Evolutionary conservation across 1,140 invertebrate genomes (phyloP), one percentile per base, ranked within the genome.

Genomic region (Drosophila subpulchrella): DNA sequence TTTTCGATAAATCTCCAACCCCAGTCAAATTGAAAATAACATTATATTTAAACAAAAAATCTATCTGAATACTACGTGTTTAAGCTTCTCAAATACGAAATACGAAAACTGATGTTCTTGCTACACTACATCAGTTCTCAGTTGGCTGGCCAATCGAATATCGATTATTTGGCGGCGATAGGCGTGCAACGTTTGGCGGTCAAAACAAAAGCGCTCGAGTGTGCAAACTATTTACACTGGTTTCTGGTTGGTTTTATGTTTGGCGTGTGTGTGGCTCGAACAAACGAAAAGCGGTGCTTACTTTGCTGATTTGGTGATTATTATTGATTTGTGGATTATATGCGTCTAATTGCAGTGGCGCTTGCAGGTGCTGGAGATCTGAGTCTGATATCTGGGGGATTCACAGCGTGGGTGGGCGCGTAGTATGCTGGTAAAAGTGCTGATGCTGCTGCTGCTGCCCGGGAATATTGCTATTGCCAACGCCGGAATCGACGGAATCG

Each of bases 391-490:
- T 51, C 46, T 30, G 46, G 58, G 63, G 44, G 44, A 24, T 76
- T 88, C 79, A 78, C 79, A 72, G 83, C 83, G 83, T 86, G 65
- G 83, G 83, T 78, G 83, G 83, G 60, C 83, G 83, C 70, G 83
- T 79, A 65, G 75, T 81, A 81, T 81, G 82, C 70, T 81, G 68
- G 77, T 78, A 81, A 81, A 62, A 75, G 71, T 83, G 81, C 75
- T 81, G 78, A 56, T 78, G 78, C 48, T 88, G 75, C 44, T 83
- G 71, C 44, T 66, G 73, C 67, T 73, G 54, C 70, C 65, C 60
- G 65, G 65, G 65, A 66, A 68, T 44, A 15, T 66, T 32, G 65
- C 60, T 44, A 24, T 54, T 39, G 65, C 65, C 65, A 68, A 51
- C 46, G 30, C 39, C 65, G 65, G 59, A 67, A n/a, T 34, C 32